Evolutionary conservation across 1,140 invertebrate species (phyloP).

Genomic region (Drusus annulatus): DNA sequence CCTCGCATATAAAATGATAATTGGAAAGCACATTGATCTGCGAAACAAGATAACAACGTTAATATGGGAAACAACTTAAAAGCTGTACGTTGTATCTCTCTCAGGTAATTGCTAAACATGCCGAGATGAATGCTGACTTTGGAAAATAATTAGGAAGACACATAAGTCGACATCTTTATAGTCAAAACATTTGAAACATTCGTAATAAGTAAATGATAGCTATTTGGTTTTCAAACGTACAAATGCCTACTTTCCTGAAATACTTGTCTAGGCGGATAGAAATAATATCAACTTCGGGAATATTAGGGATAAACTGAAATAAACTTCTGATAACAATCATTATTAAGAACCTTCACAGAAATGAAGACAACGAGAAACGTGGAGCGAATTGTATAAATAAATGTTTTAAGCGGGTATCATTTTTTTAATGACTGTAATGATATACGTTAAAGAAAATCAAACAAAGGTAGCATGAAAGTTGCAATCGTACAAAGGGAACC

Average conservation of each 20-base stretch:
- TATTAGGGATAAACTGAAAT: background rate
- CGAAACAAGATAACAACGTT: conserved; percentile 6
- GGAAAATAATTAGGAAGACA: background rate
- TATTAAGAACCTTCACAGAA: background rate
- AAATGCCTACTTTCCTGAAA: background rate
- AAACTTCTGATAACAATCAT: background rate
- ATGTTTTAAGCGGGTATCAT: background rate
- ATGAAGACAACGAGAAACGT: background rate
- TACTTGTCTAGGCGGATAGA: background rate
- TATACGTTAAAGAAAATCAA: background rate
- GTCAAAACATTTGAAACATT: background rate
- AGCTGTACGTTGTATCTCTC: background rate
- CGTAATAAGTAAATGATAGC: background rate
- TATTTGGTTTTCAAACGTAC: background rate
- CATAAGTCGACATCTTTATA: background rate
- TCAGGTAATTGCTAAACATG: background rate
- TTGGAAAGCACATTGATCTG: background rate
- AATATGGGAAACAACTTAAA: conserved; percentile 2
- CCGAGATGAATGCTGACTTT: conserved; percentile 1
- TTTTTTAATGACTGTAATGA: background rate
- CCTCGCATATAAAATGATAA: background rate
- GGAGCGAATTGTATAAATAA: background rate
- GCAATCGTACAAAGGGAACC: too few species aligned
- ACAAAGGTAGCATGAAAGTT: too few species aligned
- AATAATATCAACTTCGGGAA: background rate